phyloP scores from a whole-genome alignment of 2,888 invertebrate genomes.

The Cecidostiba fungosa region DNA sequence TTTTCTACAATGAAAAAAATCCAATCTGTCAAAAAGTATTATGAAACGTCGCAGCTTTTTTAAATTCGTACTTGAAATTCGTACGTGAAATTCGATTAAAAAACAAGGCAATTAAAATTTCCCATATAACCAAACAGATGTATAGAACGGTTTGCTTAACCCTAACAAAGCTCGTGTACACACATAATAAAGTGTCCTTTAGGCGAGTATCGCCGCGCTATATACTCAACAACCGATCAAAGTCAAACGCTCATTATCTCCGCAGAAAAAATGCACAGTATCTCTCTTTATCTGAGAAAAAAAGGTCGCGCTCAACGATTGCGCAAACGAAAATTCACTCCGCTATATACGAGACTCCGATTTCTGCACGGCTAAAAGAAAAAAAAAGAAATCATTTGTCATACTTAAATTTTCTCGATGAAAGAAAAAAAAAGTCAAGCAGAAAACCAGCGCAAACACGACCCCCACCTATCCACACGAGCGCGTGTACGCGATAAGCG shows the following conservation, averaged over 20 bases:
- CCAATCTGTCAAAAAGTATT: background rate
- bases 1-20: background rate
- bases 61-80: background rate
- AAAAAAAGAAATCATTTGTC: background rate
- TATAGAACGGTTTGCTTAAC: too few relatives aligned
- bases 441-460: background rate
- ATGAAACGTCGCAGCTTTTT: background rate
- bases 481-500: background rate
- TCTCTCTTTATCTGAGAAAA: constrained; percentile 51
- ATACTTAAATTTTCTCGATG: background rate
- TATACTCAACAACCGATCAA: background rate
- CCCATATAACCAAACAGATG: too few relatives aligned
- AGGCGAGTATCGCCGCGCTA: background rate
- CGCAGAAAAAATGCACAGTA: constrained; percentile 20
- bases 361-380: background rate
- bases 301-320: constrained; percentile 42
- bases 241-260: constrained; percentile 32
- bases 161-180: background rate
- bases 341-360: background rate
- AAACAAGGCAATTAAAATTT: too few relatives aligned
- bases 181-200: background rate
- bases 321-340: constrained; percentile 55
- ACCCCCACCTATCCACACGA: background rate
- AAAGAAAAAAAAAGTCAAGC: background rate
- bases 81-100: background rate